phyloP scores from a whole-genome alignment of 35 echinoderm and acorn worm genomes.

The Holothuria glaberrima region DNA sequence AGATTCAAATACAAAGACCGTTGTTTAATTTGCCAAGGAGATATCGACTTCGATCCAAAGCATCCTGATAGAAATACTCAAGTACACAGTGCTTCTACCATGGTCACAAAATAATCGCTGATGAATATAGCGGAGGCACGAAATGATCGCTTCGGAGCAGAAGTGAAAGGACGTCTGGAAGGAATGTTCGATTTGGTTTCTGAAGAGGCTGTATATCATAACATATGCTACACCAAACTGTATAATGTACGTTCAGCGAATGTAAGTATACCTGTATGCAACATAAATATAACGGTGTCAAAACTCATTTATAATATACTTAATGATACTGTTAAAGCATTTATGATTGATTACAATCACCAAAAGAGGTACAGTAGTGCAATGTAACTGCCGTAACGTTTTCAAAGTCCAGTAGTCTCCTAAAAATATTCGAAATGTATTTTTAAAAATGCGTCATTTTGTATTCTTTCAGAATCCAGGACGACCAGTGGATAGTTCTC shows the following conservation, averaged over 20 bases:
- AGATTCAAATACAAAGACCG: constrained; percentile 54
- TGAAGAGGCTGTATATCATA: constrained; percentile 31
- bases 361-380: no score
- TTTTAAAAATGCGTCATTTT: background rate
- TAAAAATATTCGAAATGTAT: no score
- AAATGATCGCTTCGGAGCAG: background rate
- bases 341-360: no score
- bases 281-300: no score
- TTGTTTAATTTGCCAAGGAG: constrained; percentile 56
- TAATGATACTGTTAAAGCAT: no score
- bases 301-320: no score
- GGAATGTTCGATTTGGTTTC: constrained; percentile 8
- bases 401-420: no score
- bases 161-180: constrained; percentile 23
- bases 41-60: constrained; percentile 54
- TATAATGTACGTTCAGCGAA: background rate
- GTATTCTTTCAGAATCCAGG: constrained; percentile 17
- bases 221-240: background rate
- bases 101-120: constrained; percentile 56
- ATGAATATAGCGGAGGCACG: constrained; percentile 35
- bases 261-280: background rate
- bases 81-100: constrained; percentile 59
- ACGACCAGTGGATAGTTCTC: constrained; percentile 13
- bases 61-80: constrained; percentile 56
- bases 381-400: no score